These are phyloP conservation scores for Phenganax stokvisi DNA, from an alignment of 92 coral and sea anemone species.

Conservation along the genomic window DNA sequence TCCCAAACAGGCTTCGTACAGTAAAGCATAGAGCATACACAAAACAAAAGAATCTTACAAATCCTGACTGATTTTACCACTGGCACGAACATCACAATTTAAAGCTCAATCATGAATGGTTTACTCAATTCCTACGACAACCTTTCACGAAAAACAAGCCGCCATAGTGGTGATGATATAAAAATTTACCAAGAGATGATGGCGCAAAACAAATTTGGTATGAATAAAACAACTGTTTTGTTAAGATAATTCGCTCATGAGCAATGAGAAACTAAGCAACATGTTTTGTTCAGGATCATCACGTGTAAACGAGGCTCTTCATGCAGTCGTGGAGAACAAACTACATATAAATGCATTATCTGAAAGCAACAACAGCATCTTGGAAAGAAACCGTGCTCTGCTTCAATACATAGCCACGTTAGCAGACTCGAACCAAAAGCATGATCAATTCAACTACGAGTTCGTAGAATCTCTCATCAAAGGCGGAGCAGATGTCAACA, in stretches of 20 bases:
- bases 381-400: conserved; percentile 70
- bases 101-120: background rate
- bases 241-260: background rate
- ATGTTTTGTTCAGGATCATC: conserved; percentile 10
- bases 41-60: no score
- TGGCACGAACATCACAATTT: no score
- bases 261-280: background rate
- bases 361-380: conserved; percentile 34
- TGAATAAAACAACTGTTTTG: background rate
- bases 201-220: background rate
- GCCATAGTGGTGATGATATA: background rate
- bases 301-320: conserved; percentile 34
- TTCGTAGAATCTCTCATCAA: conserved; percentile 24
- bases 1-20: no score
- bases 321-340: conserved; percentile 34
- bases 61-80: no score
- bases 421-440: conserved; percentile 32
- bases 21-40: no score
- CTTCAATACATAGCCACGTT: conserved; percentile 73
- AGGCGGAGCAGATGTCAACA: conserved; percentile 34
- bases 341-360: conserved; percentile 14
- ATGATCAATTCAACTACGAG: conserved; percentile 34
- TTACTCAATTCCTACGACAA: background rate
- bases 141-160: conserved; percentile 9
- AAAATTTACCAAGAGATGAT: conserved; percentile 7